phyloP scores from a whole-genome alignment of 2,888 invertebrate genomes.

The Endotricha flammealis region DNA sequence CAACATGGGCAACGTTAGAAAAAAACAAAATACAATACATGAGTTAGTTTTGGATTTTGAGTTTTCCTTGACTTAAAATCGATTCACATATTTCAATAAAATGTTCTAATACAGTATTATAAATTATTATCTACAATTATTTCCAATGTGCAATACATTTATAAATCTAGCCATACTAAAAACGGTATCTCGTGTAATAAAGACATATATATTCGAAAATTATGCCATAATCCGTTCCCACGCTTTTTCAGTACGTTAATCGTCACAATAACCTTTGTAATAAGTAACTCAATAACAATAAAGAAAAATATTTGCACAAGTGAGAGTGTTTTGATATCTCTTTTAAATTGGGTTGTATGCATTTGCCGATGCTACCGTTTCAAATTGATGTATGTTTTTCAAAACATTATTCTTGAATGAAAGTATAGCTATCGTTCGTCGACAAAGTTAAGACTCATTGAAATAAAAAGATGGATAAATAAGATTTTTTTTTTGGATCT shows the following conservation, averaged over 20 bases:
- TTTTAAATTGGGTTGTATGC: conserved; percentile 44
- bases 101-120: too few relatives aligned
- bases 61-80: too few relatives aligned
- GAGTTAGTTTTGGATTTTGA: too few relatives aligned
- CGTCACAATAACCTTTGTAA: conserved; percentile 39
- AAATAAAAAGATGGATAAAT: conserved; percentile 6
- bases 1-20: too few relatives aligned
- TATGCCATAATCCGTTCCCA: conserved; percentile 31
- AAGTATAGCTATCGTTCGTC: conserved; percentile 17
- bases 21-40: too few relatives aligned
- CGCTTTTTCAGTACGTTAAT: conserved; percentile 38
- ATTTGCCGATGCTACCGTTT: conserved; percentile 24
- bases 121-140: too few relatives aligned
- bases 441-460: conserved; percentile 4
- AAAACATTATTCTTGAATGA: conserved; percentile 37
- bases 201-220: not conserved
- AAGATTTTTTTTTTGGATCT: too few relatives aligned
- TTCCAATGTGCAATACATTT: too few relatives aligned
- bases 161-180: too few relatives aligned
- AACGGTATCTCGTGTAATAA: too few relatives aligned
- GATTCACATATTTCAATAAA: too few relatives aligned
- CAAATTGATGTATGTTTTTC: conserved; percentile 37
- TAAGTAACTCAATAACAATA: conserved; percentile 42
- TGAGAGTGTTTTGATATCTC: conserved; percentile 46
- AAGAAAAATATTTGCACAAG: conserved; percentile 56